phyloP scores from a whole-genome alignment of 2,888 invertebrate species.

The Entomobrya proxima region DNA sequence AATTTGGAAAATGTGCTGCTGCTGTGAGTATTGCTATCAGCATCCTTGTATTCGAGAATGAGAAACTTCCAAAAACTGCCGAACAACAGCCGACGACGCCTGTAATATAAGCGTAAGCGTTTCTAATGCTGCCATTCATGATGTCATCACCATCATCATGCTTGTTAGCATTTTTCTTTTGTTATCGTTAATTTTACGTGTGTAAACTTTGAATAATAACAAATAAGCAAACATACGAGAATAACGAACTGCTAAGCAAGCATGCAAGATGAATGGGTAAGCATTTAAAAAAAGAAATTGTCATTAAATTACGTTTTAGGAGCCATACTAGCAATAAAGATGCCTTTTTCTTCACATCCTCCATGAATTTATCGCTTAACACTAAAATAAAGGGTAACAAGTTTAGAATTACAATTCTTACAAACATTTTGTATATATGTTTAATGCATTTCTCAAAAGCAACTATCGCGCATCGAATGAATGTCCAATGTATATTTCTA shows the following conservation, averaged over 20 bases:
- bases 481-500: no score
- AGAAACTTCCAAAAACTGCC: background rate
- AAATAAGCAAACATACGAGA: background rate
- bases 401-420: background rate
- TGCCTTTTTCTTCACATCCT: slow-evolving; percentile 3
- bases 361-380: slow-evolving; percentile 55
- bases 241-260: background rate
- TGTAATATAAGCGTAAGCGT: slow-evolving; percentile 30
- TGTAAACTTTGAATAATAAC: background rate
- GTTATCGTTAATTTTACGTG: background rate
- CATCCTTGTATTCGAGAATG: background rate
- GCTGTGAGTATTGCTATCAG: background rate
- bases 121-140: background rate
- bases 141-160: slow-evolving; percentile 3
- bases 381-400: slow-evolving; percentile 9
- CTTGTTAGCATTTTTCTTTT: background rate
- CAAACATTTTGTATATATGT: no score
- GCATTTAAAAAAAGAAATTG: background rate
- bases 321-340: slow-evolving; percentile 4
- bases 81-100: slow-evolving; percentile 20
- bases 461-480: no score
- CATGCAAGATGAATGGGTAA: background rate
- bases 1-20: no score
- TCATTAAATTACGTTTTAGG: background rate
- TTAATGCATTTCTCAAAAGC: no score